Conservation (phyloP, 2,797 vertebrate species). For the Limosa lapponica region DNA sequence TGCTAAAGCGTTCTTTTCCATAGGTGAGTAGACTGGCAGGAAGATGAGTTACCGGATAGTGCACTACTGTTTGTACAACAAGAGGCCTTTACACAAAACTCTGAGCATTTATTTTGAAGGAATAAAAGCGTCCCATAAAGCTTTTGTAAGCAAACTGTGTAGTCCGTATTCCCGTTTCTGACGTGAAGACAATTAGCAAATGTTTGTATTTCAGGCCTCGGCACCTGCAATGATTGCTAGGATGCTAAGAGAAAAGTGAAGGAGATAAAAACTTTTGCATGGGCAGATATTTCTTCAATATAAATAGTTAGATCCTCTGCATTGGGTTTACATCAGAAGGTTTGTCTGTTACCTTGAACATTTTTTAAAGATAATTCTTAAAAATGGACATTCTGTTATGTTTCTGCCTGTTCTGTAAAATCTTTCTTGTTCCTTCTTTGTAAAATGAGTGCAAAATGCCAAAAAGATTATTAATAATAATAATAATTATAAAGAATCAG, state of each 20-base stretch:
- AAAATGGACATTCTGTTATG: slow-evolving; percentile 74
- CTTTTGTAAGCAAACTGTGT: slow-evolving; percentile 21
- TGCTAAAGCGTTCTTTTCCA: slow-evolving; percentile 18
- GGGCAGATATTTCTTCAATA: slow-evolving; percentile 49
- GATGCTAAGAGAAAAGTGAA: slow-evolving; percentile 47
- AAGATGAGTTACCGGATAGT: background rate
- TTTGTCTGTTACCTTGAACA: slow-evolving; percentile 63
- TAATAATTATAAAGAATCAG: slow-evolving; percentile 67
- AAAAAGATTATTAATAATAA: slow-evolving; percentile 69
- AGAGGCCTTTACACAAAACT: slow-evolving; percentile 60
- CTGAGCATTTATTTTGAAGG: slow-evolving; percentile 46
- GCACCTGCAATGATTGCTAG: slow-evolving; percentile 5
- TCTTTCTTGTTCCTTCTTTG: slow-evolving; percentile 48
- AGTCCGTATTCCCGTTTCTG: background rate
- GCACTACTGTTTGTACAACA: slow-evolving; percentile 46
- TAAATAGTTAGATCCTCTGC: slow-evolving; percentile 46
- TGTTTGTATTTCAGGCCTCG: slow-evolving; percentile 4
- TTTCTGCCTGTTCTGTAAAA: slow-evolving; percentile 67
- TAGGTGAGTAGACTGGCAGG: slow-evolving; percentile 24
- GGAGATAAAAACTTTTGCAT: slow-evolving; percentile 40
- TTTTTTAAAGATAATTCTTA: slow-evolving; percentile 62
- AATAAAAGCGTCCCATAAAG: slow-evolving; percentile 47
- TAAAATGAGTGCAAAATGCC: slow-evolving; percentile 75
- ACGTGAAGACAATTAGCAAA: background rate
- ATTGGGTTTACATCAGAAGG: slow-evolving; percentile 62